Conservation (phyloP, 1,140 invertebrate genomes). For the Ooceraea biroi region DNA sequence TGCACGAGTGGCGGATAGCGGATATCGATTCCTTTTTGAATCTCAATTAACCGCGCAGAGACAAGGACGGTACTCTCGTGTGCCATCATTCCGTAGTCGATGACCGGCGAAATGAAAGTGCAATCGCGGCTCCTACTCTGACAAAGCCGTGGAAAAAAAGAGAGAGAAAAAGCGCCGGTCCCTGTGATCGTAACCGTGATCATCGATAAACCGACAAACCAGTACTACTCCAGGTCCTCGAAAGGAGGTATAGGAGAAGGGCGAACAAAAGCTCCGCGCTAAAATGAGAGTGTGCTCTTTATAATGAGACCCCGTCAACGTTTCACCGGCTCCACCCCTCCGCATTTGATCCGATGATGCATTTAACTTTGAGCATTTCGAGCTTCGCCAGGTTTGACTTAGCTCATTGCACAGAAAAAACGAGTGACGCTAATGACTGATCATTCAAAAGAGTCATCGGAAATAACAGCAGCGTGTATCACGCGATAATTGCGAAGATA, state of each 20-base stretch:
- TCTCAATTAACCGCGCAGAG: conserved; percentile 33
- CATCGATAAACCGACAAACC: conserved; percentile 35
- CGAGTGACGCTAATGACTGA: not conserved
- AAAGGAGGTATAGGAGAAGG: not conserved
- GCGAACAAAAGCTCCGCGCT: conserved; percentile 32
- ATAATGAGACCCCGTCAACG: conserved; percentile 11
- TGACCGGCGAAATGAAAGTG: conserved; percentile 39
- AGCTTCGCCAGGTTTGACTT: conserved; percentile 9
- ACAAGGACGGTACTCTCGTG: not conserved
- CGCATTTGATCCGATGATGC: conserved; percentile 8
- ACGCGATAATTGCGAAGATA: not conserved
- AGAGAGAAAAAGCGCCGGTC: not conserved
- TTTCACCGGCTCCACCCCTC: not conserved
- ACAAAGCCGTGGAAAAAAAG: conserved; percentile 44
- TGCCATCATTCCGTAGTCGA: conserved; percentile 23
- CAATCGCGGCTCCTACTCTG: conserved; percentile 31
- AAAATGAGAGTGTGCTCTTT: conserved; percentile 40
- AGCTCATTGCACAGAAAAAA: not conserved
- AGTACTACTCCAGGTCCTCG: not conserved
- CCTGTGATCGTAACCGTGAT: conserved; percentile 46
- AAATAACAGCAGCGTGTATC: not conserved
- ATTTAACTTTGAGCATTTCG: conserved; percentile 45
- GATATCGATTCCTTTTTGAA: conserved; percentile 53
- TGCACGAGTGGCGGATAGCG: not conserved
- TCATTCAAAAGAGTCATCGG: not conserved